These are phyloP conservation scores for Torymus aiolomorphi DNA, from an alignment of 2,888 invertebrate species.

Conservation along the genomic window DNA sequence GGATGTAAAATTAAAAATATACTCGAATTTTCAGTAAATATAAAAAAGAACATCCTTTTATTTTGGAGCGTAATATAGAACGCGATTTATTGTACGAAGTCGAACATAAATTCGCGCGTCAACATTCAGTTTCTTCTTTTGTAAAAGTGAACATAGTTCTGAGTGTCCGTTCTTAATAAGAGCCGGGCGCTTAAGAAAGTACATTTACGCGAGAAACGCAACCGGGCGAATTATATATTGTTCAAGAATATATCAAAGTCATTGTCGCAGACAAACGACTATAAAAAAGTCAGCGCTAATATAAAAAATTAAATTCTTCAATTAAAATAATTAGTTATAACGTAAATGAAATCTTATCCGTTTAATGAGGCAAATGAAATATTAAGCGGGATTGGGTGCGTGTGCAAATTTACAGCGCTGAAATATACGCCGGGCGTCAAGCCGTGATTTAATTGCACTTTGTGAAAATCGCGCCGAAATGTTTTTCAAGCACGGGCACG, in stretches of 20 bases:
- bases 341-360: conserved; percentile 19
- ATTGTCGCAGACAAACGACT: not conserved
- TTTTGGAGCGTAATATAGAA: conserved; percentile 9
- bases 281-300: not conserved
- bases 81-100: conserved; percentile 12
- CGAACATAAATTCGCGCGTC: conserved; percentile 3
- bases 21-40: not conserved
- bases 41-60: not conserved
- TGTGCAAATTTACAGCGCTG: conserved; percentile 19
- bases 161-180: not conserved
- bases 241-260: conserved; percentile 9
- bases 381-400: conserved; percentile 29
- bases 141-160: not conserved
- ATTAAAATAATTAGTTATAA: conserved; percentile 43
- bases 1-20: not conserved
- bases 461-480: conserved; percentile 27
- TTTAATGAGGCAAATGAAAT: conserved; percentile 43
- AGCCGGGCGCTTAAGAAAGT: not conserved
- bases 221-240: not conserved
- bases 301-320: conserved; percentile 8
- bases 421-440: conserved; percentile 11
- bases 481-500: not conserved
- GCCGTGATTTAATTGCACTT: conserved; percentile 26
- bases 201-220: not conserved
- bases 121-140: conserved; percentile 18